Conservation (phyloP, 2,888 invertebrate species). For the Netelia virgata region DNA sequence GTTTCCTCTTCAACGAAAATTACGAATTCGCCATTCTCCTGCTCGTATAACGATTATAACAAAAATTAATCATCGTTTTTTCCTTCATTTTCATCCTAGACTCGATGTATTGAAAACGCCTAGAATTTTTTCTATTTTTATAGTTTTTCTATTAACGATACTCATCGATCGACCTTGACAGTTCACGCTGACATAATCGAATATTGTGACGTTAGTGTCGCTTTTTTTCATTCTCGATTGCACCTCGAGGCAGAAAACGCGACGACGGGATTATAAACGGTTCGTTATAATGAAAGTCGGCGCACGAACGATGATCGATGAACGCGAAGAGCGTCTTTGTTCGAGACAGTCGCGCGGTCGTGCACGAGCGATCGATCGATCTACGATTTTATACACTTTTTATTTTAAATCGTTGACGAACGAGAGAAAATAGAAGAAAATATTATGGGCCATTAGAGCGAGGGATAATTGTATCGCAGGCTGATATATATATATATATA, state of each 20-base stretch:
- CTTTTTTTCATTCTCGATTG: slow-evolving; percentile 50
- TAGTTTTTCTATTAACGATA: not conserved
- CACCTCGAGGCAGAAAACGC: slow-evolving; percentile 45
- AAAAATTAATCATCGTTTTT: not conserved
- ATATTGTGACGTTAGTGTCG: slow-evolving; percentile 15
- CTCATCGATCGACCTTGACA: slow-evolving; percentile 33
- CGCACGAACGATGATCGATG: slow-evolving; percentile 30
- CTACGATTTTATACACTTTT: not conserved
- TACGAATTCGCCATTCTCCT: not conserved
- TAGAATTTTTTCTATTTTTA: not conserved
- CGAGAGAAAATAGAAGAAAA: not conserved
- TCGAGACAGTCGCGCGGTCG: not conserved
- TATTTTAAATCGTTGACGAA: not conserved
- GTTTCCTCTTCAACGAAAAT: not conserved
- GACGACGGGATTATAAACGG: slow-evolving; percentile 66
- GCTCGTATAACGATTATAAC: not conserved
- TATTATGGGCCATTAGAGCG: not conserved
- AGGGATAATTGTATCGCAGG: not conserved
- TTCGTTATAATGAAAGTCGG: slow-evolving; percentile 69
- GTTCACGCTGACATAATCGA: slow-evolving; percentile 24
- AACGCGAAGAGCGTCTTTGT: slow-evolving; percentile 47
- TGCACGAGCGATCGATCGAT: slow-evolving; percentile 18
- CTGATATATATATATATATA: not conserved
- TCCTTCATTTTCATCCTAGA: not conserved
- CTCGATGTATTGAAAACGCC: no score